phyloP scores from a whole-genome alignment of 2,797 vertebrate species.

The Phoebastria nigripes region DNA sequence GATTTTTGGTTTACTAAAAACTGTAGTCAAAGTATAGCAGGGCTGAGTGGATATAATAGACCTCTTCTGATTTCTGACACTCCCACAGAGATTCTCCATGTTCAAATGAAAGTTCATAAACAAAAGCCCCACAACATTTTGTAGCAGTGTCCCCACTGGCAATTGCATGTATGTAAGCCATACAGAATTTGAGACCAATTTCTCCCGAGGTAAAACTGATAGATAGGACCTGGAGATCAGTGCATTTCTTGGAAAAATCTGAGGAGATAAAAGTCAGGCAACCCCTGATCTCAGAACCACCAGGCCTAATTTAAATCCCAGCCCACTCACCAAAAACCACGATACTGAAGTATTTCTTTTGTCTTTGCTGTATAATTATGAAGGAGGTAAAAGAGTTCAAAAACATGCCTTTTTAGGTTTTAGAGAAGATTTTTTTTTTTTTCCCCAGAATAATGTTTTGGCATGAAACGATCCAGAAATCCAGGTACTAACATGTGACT shows the following conservation, averaged over 20 bases:
- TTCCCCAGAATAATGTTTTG: not conserved
- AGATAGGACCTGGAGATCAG: not conserved
- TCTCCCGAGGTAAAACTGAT: not conserved
- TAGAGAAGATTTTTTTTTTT: not conserved
- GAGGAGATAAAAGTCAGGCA: not conserved
- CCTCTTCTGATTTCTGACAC: not conserved
- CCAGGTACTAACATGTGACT: not conserved
- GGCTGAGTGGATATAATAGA: not conserved
- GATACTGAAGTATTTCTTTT: not conserved
- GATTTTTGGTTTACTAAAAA: not conserved
- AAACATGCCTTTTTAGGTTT: not conserved
- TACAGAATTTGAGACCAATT: not conserved
- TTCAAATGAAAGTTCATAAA: not conserved
- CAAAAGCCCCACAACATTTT: not conserved
- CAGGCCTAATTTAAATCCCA: not conserved
- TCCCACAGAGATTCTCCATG: not conserved
- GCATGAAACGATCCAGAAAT: not conserved
- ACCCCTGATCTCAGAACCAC: not conserved
- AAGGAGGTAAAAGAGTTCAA: not conserved
- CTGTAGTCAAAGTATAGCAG: not conserved
- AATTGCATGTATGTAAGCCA: not conserved
- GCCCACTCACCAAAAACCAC: not conserved
- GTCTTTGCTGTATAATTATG: not conserved
- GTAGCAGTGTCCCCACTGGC: not conserved
- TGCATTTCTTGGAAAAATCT: not conserved